Evolutionary conservation across 37 sponge, comb jelly and placozoan species (phyloP).

Genomic region (Hormiphora californensis): DNA sequence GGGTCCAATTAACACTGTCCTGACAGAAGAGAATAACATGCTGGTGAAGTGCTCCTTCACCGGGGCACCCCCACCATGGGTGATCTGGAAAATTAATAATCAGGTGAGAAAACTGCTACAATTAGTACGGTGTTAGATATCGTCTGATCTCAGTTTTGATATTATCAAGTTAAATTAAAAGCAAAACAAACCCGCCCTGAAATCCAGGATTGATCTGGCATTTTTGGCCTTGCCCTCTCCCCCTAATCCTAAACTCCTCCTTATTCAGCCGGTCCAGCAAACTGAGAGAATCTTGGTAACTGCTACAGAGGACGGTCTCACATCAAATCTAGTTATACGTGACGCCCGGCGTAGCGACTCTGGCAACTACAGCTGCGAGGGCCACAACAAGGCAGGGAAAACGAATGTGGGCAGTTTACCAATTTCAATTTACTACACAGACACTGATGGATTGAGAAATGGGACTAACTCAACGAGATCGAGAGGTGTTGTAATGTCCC

Average conservation of each 20-base stretch:
- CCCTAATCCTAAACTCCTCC: too few relatives aligned
- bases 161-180: too few relatives aligned
- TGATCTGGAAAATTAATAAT: background rate
- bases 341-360: background rate
- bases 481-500: too few relatives aligned
- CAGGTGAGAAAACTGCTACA: too few relatives aligned
- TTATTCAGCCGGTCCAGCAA: too few relatives aligned
- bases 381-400: background rate
- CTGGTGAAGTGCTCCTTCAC: background rate
- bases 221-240: too few relatives aligned
- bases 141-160: too few relatives aligned
- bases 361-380: constrained; percentile 6
- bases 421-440: background rate
- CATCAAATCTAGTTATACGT: background rate
- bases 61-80: background rate
- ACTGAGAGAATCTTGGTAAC: too few relatives aligned
- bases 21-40: constrained; percentile 19
- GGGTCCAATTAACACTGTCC: constrained; percentile 2
- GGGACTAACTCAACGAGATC: background rate
- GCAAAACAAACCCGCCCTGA: too few relatives aligned
- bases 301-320: background rate
- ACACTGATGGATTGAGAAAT: background rate
- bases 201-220: too few relatives aligned
- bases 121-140: too few relatives aligned
- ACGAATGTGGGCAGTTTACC: background rate